Percentiles rank a stretch among this genome's conserved stretches.
Conservation (phyloP, 2,797 vertebrate species). For the Lutjanus argentimaculatus region DNA sequence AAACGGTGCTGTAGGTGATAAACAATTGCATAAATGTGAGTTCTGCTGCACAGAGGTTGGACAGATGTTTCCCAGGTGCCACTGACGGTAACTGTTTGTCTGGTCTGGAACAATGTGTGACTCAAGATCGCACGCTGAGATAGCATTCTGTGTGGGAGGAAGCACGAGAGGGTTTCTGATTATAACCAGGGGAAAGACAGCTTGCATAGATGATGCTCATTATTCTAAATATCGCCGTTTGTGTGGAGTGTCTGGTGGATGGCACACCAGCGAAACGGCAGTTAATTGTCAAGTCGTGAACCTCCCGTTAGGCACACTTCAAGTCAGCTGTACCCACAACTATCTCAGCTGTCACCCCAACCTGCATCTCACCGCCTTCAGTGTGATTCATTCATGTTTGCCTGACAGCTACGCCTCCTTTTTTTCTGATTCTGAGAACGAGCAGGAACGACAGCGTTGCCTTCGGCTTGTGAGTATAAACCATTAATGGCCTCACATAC, state of each 20-base stretch:
- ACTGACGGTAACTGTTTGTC: slow-evolving; percentile 28
- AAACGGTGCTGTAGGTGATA: neutral
- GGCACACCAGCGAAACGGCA: slow-evolving; percentile 19
- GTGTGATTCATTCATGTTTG: slow-evolving; percentile 55
- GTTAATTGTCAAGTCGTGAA: slow-evolving; percentile 51
- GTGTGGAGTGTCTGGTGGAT: slow-evolving; percentile 39
- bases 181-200: slow-evolving; percentile 68
- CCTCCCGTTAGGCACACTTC: slow-evolving; percentile 20
- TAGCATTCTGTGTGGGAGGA: slow-evolving; percentile 59
- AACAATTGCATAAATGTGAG: slow-evolving; percentile 14
- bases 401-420: slow-evolving; percentile 32
- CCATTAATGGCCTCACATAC: slow-evolving; percentile 44
- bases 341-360: slow-evolving; percentile 42
- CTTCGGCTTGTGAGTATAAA: slow-evolving; percentile 44
- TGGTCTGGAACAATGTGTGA: slow-evolving; percentile 22
- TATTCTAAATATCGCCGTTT: slow-evolving; percentile 58
- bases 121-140: slow-evolving; percentile 13
- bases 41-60: slow-evolving; percentile 26
- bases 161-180: slow-evolving; percentile 60
- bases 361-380: slow-evolving; percentile 12
- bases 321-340: slow-evolving; percentile 40
- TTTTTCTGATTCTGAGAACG: slow-evolving; percentile 31
- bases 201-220: slow-evolving; percentile 63
- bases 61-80: slow-evolving; percentile 58
- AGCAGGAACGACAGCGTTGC: slow-evolving; percentile 43